These are phyloP conservation scores for Polyergus mexicanus DNA, from an alignment of 1,140 invertebrate species.

Conservation along the genomic window DNA sequence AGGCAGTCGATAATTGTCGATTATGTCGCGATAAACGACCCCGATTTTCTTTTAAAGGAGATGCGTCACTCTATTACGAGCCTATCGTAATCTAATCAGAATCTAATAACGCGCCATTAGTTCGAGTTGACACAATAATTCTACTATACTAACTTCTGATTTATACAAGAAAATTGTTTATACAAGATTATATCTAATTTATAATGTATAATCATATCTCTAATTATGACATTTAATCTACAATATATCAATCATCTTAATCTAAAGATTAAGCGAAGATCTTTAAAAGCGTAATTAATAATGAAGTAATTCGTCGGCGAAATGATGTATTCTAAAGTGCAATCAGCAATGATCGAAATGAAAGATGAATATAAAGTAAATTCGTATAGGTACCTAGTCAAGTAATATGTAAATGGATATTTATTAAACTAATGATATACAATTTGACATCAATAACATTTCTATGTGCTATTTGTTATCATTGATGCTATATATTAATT, in stretches of 20 bases:
- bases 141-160: no score
- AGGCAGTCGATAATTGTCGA: constrained; percentile 49
- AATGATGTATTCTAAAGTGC: neutral
- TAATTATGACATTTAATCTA: no score
- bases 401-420: constrained; percentile 14
- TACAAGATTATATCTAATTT: neutral
- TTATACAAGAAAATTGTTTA: no score
- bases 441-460: constrained; percentile 4
- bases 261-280: neutral
- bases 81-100: constrained; percentile 6
- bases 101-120: neutral
- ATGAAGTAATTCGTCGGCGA: neutral
- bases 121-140: constrained; percentile 1
- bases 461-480: constrained; percentile 1
- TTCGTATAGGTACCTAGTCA: neutral
- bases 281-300: neutral
- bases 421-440: neutral
- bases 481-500: neutral
- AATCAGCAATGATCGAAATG: constrained; percentile 7
- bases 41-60: constrained; percentile 53
- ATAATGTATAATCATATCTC: no score
- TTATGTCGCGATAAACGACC: constrained; percentile 46
- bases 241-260: no score
- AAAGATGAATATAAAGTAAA: neutral
- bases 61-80: constrained; percentile 33